Evolutionary conservation across 2,888 invertebrate genomes (phyloP).

Genomic region (Venusia cambrica): DNA sequence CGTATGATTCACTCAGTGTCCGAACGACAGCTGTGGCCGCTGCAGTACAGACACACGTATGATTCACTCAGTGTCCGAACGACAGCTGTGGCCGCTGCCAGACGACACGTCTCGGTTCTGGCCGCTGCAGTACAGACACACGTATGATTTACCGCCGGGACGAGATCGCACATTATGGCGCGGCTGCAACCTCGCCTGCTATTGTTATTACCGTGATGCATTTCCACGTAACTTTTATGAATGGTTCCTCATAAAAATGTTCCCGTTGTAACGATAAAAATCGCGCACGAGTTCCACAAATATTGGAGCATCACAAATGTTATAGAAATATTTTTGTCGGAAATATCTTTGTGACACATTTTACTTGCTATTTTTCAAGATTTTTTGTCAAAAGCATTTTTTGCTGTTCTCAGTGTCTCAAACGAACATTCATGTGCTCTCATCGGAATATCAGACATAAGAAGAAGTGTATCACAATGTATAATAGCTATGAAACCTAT

Average conservation of each 20-base stretch:
- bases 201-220: conserved; percentile 24
- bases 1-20: too few relatives aligned
- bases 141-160: conserved; percentile 21
- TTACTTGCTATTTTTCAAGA: conserved; percentile 3
- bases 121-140: conserved; percentile 15
- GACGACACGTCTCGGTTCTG: too few relatives aligned
- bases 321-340: conserved; percentile 7
- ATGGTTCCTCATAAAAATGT: conserved; percentile 22
- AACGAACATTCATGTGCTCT: too few relatives aligned
- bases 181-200: conserved; percentile 23
- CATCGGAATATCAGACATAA: too few relatives aligned
- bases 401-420: not conserved
- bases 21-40: too few relatives aligned
- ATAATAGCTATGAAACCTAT: too few relatives aligned
- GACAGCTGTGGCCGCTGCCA: too few relatives aligned
- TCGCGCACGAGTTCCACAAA: conserved; percentile 25
- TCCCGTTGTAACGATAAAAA: conserved; percentile 22
- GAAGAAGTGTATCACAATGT: too few relatives aligned
- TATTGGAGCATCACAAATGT: conserved; percentile 9
- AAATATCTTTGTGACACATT: conserved; percentile 8
- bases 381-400: conserved; percentile 2
- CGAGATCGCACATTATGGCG: conserved; percentile 23
- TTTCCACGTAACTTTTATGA: conserved; percentile 23
- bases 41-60: too few relatives aligned
- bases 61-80: too few relatives aligned